Percentiles rank a stretch among this genome's conserved stretches.
phyloP scores from a whole-genome alignment of 2,113 vertebrate genomes.

The Cephalopterus ornatus region DNA sequence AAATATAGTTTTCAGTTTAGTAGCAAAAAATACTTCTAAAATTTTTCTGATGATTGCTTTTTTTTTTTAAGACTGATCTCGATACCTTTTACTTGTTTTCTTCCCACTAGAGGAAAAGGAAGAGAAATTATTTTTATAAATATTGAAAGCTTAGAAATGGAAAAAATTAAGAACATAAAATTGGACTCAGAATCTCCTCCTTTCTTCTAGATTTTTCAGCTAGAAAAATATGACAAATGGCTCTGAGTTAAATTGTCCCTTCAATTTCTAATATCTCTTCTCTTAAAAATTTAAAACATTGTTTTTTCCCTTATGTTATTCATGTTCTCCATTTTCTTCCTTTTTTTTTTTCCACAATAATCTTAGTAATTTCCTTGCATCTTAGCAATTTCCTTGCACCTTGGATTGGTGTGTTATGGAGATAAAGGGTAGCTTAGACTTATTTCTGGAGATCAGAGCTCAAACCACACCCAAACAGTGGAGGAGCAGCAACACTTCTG shows the following conservation, averaged over 20 bases:
- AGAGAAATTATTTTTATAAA: neutral
- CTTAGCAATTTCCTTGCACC: neutral
- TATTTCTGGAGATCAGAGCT: neutral
- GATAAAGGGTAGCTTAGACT: neutral
- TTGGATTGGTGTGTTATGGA: neutral
- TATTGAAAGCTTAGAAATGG: neutral
- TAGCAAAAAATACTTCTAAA: neutral
- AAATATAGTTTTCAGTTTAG: neutral
- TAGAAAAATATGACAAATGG: neutral
- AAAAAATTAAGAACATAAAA: neutral
- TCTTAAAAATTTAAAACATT: neutral
- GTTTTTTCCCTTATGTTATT: neutral
- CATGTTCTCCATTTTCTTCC: accelerated
- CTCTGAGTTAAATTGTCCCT: neutral
- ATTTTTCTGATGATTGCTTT: neutral
- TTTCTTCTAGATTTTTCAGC: neutral
- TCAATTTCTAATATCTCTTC: neutral
- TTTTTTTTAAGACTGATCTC: neutral
- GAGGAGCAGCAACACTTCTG: neutral
- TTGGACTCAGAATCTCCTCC: neutral
- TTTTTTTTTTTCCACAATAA: neutral
- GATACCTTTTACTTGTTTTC: neutral
- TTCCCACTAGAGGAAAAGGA: neutral
- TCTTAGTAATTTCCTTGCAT: neutral
- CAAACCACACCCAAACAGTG: neutral